Percentiles rank a stretch among this genome's conserved stretches.
These are phyloP conservation scores for Ramphastos sulfuratus DNA, from an alignment of 2,113 vertebrate genomes.

Conservation along the genomic window DNA sequence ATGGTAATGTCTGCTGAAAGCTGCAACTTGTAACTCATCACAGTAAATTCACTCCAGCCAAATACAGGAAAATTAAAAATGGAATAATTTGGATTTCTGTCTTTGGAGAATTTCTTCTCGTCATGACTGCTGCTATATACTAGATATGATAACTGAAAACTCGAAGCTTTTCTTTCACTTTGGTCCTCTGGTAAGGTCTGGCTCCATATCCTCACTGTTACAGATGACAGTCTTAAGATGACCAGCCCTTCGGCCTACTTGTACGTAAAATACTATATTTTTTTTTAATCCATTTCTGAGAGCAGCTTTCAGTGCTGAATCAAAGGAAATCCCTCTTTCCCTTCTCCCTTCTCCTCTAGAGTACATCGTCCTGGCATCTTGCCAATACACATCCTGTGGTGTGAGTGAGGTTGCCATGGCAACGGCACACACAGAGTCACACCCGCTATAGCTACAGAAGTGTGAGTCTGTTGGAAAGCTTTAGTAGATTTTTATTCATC, in stretches of 20 bases:
- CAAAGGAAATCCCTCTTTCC: not conserved
- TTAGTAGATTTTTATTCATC: constrained; percentile 49
- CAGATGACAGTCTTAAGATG: not conserved
- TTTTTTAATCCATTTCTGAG: not conserved
- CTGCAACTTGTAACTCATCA: not conserved
- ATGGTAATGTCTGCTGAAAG: not conserved
- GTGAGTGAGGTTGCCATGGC: constrained; percentile 33
- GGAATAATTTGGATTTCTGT: not conserved
- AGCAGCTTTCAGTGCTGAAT: not conserved
- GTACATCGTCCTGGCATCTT: not conserved
- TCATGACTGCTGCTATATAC: not conserved
- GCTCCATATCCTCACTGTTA: not conserved
- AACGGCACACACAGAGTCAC: constrained; percentile 21
- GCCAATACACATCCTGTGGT: not conserved
- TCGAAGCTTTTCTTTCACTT: not conserved
- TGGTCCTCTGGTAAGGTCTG: not conserved
- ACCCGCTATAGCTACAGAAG: not conserved
- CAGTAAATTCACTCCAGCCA: not conserved
- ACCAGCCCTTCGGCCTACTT: not conserved
- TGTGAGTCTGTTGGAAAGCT: constrained; percentile 54
- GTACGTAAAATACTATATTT: not conserved
- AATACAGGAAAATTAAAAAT: not conserved
- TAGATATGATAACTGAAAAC: not conserved
- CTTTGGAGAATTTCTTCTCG: not conserved
- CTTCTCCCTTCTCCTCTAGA: not conserved